Base-by-base conservation (phyloP, 2,113 vertebrate species). In the Nibea albiflora region DNA sequence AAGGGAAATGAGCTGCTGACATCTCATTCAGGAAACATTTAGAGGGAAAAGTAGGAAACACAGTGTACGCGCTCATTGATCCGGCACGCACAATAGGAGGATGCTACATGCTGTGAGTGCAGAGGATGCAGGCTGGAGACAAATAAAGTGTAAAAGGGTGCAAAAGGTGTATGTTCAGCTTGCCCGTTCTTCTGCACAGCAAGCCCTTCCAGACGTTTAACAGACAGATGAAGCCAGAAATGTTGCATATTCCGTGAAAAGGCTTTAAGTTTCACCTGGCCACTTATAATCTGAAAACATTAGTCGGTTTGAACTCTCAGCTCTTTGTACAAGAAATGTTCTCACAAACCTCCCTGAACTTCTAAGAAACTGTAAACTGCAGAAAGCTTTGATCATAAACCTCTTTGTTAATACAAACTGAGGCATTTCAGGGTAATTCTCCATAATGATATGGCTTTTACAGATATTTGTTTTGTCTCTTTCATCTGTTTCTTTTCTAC, bases 351-450 rank as follows among this genome's bases (percentile, higher is more conserved):
- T 39, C 35, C 35, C 35, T 39, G 35, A 39, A 39, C 35, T 39
- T 39, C 35, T 39, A 39, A 46, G 44, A 11, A 46, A 14, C 44
- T 46, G n/a, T 39, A n/a, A 49, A 47, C 19, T n/a, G 31, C 31
- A 19, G 7, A 7, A 42, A 24, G 31, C n/a, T 78, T 52, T 75
- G 12, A 66, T 76, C 39, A 74, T 14, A 26, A 53, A 9, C 60
- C 49, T 63, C 35, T 73, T 46, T 76, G n/a, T 61, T 17, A 31
- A 26, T 15, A 50, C 60, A 66, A 10, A 47, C 58, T 39, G 35
- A 47, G 49, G 44, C 52, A 28, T 3, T 46, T 28, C 17, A 50
- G 19, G 46, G 42, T 4, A 47, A 24, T n/a, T 31, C 12, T 47
- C 26, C 15, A n/a, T 50, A 24, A 58, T 22, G 9, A 57, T 35